Evolutionary conservation across 1,140 invertebrate genomes (phyloP).

Genomic region (Trachymyrmex cornetzi): DNA sequence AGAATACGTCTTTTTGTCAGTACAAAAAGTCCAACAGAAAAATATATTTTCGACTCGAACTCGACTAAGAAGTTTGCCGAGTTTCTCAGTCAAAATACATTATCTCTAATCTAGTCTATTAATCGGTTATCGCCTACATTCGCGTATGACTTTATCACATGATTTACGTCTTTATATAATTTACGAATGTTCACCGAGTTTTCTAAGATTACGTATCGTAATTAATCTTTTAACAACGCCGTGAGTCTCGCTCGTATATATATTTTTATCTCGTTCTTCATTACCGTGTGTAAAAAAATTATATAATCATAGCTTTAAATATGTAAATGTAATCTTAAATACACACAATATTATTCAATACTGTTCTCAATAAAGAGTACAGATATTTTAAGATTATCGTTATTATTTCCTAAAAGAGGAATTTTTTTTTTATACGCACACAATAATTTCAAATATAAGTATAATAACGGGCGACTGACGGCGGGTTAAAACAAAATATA

Average conservation of each 20-base stretch:
- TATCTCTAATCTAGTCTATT: slow-evolving; percentile 45
- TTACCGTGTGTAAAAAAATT: slow-evolving; percentile 5
- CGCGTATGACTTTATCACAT: slow-evolving; percentile 59
- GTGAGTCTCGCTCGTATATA: slow-evolving; percentile 4
- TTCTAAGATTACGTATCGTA: slow-evolving; percentile 1
- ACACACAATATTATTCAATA: background rate
- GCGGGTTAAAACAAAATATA: slow-evolving; percentile 16
- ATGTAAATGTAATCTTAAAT: background rate
- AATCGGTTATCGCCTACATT: slow-evolving; percentile 31
- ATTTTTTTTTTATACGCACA: background rate
- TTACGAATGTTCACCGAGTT: slow-evolving; percentile 23
- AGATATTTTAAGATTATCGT: background rate
- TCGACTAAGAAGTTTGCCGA: slow-evolving; percentile 17
- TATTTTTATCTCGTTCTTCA: background rate
- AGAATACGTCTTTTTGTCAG: slow-evolving; percentile 35
- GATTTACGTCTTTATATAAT: slow-evolving; percentile 34
- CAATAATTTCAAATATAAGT: background rate
- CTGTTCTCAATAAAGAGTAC: background rate
- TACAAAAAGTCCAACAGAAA: slow-evolving; percentile 52
- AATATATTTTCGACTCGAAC: slow-evolving; percentile 39
- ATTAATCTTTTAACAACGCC: slow-evolving; percentile 23
- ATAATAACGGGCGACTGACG: slow-evolving; percentile 12
- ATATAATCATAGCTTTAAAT: slow-evolving; percentile 2
- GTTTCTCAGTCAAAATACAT: slow-evolving; percentile 30
- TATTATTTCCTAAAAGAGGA: background rate